Conservation (phyloP, 2,113 vertebrate species). For the Scomber scombrus region DNA sequence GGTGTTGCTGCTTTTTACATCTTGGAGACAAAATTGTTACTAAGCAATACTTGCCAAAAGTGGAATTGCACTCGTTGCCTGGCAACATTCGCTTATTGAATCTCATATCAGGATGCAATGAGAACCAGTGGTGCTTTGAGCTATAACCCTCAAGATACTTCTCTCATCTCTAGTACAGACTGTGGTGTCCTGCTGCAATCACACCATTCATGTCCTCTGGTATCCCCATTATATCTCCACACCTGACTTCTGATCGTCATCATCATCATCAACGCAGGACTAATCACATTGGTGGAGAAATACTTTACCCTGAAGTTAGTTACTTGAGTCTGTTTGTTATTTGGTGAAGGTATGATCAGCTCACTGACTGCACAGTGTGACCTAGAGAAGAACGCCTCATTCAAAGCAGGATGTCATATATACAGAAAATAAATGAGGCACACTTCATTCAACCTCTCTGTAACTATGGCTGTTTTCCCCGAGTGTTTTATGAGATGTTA, state of each 20-base stretch:
- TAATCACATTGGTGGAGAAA: too few relatives aligned
- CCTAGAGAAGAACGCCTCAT: too few relatives aligned
- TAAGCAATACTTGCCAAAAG: slow-evolving; percentile 77
- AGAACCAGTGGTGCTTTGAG: slow-evolving; percentile 66
- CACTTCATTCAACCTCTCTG: slow-evolving; percentile 24
- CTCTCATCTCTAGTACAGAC: slow-evolving; percentile 48
- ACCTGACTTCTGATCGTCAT: slow-evolving; percentile 1
- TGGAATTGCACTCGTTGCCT: slow-evolving; percentile 76
- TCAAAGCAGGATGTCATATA: not conserved
- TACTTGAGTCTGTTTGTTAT: too few relatives aligned
- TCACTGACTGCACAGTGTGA: too few relatives aligned
- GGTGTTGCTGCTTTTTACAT: slow-evolving; percentile 56
- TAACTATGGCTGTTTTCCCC: not conserved
- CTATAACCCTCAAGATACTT: slow-evolving; percentile 57
- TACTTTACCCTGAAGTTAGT: too few relatives aligned
- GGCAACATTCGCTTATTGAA: slow-evolving; percentile 78
- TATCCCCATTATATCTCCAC: slow-evolving; percentile 18
- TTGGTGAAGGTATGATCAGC: too few relatives aligned
- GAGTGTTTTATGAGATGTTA: slow-evolving; percentile 34
- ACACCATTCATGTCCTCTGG: slow-evolving; percentile 34
- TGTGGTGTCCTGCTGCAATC: slow-evolving; percentile 55
- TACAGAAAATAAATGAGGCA: not conserved
- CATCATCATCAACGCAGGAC: too few relatives aligned
- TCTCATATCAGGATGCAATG: slow-evolving; percentile 63
- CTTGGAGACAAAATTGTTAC: slow-evolving; percentile 73